A percentile compares a stretch with the other conserved stretches of the same genome.
These are phyloP conservation scores for Thripadectes ignobilis DNA, from an alignment of 2,797 vertebrate species.

Conservation along the genomic window DNA sequence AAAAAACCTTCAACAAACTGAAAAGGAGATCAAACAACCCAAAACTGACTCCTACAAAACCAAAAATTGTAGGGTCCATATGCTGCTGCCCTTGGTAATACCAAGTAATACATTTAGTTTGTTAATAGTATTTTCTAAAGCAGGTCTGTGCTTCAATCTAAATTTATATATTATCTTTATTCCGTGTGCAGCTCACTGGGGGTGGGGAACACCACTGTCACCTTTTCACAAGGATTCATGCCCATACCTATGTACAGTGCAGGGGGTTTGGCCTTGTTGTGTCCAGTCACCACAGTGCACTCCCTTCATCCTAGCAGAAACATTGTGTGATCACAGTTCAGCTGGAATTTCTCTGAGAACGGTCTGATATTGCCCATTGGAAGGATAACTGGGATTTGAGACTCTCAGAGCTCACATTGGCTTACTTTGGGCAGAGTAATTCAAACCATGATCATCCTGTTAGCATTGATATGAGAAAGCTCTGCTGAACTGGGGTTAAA, in stretches of 20 bases:
- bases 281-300: neutral
- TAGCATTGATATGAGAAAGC: neutral
- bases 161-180: neutral
- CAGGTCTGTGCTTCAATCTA: neutral
- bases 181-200: neutral
- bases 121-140: neutral
- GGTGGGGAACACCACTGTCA: fast-evolving
- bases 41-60: neutral
- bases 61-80: fast-evolving
- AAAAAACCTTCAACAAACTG: fast-evolving
- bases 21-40: fast-evolving
- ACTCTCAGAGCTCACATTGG: neutral
- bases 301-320: neutral
- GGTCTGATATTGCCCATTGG: neutral
- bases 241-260: fast-evolving
- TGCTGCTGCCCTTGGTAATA: neutral
- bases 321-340: neutral
- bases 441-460: neutral
- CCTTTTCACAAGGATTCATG: neutral
- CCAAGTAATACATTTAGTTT: neutral
- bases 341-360: neutral
- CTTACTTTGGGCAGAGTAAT: neutral
- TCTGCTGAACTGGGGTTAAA: neutral
- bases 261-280: neutral
- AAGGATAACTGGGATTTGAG: neutral